Percentiles rank a stretch among this genome's conserved stretches.
These are phyloP conservation scores for Petroica traversi DNA, from an alignment of 2,113 vertebrate genomes.

Conservation along the genomic window DNA sequence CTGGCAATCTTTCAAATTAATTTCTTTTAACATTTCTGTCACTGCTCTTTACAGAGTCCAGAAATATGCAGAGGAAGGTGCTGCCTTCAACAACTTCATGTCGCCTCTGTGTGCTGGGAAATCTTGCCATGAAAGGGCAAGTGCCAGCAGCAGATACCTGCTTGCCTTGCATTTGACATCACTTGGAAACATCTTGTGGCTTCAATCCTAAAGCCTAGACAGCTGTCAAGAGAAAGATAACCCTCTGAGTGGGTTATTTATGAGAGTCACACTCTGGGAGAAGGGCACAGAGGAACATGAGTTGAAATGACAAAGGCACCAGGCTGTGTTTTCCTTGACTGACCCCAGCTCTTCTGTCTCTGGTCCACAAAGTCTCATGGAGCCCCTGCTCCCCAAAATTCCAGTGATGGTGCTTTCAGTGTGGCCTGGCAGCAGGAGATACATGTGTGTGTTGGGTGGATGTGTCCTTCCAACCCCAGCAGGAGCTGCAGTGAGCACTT, in stretches of 20 bases:
- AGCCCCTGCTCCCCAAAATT: background rate
- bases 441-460: background rate
- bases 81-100: rapidly evolving
- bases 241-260: background rate
- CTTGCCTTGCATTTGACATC: background rate
- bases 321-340: background rate
- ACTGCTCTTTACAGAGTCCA: background rate
- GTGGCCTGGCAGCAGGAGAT: background rate
- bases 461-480: background rate
- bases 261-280: background rate
- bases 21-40: background rate
- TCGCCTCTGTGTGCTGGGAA: background rate
- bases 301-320: background rate
- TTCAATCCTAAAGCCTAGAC: background rate
- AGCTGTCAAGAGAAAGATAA: background rate
- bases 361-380: background rate
- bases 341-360: background rate
- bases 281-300: background rate
- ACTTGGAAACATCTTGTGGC: background rate
- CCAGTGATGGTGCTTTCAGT: background rate
- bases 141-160: background rate
- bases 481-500: background rate
- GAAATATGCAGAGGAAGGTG: background rate
- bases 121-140: background rate
- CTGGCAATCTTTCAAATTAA: background rate